These are phyloP conservation scores for Lampropteryx suffumata DNA, from an alignment of 2,888 invertebrate species.

Conservation along the genomic window DNA sequence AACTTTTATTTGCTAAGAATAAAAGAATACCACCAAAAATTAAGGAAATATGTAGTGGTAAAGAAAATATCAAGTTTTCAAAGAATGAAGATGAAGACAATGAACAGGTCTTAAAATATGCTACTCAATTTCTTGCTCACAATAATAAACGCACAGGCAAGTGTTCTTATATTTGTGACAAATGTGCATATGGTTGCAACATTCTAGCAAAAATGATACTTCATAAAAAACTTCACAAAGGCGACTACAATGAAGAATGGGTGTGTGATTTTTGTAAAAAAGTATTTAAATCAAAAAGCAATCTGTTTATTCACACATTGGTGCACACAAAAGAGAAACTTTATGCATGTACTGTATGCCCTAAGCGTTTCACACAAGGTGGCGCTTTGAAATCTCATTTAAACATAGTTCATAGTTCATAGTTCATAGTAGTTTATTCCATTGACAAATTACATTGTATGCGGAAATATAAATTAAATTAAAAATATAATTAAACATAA, in stretches of 20 bases:
- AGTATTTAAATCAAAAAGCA: not conserved
- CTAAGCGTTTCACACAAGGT: conserved; percentile 29
- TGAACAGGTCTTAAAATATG: not conserved
- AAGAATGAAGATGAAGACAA: conserved; percentile 3
- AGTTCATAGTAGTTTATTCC: too few species aligned
- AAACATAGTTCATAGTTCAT: too few species aligned
- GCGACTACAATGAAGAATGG: not conserved
- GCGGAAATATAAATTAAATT: too few species aligned
- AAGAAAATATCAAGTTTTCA: not conserved
- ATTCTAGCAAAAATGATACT: not conserved
- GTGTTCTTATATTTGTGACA: not conserved
- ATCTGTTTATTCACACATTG: not conserved
- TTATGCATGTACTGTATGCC: conserved; percentile 37
- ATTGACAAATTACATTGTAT: too few species aligned
- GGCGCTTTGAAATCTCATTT: conserved; percentile 29
- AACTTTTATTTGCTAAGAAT: conserved; percentile 15
- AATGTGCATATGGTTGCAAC: not conserved
- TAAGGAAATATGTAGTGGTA: not conserved
- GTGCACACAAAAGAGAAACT: conserved; percentile 38
- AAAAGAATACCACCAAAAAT: too few species aligned
- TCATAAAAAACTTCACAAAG: not conserved
- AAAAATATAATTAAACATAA: too few species aligned
- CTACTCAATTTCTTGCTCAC: not conserved
- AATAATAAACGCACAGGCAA: not conserved
- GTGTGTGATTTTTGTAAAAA: not conserved